phyloP scores from a whole-genome alignment of 1,140 invertebrate species.

The Heliconius melpomene region DNA sequence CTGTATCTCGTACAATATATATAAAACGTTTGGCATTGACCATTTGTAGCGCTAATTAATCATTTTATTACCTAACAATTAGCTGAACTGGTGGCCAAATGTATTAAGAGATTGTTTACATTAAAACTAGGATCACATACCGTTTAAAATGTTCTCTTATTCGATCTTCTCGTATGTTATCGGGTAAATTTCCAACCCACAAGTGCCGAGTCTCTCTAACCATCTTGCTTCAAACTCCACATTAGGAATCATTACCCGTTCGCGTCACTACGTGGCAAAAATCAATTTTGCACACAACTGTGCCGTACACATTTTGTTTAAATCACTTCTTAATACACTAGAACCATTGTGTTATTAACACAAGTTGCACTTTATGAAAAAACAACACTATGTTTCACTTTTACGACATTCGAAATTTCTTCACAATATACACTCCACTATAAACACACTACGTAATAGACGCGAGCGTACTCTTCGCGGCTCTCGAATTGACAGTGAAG shows the following conservation, averaged over 20 bases:
- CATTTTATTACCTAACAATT: neutral
- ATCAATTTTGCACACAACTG: slow-evolving; percentile 80
- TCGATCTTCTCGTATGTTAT: slow-evolving; percentile 97
- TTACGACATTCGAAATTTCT: slow-evolving; percentile 78
- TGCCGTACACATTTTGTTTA: slow-evolving; percentile 78
- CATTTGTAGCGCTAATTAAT: neutral
- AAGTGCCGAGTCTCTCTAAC: slow-evolving; percentile 99
- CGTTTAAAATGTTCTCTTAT: slow-evolving; percentile 98
- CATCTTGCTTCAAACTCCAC: slow-evolving; percentile 90
- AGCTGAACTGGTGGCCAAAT: neutral
- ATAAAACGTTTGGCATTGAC: neutral
- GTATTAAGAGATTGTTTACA: neutral
- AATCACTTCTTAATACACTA: slow-evolving; percentile 71
- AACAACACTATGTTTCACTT: slow-evolving; percentile 78
- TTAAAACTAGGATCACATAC: slow-evolving; percentile 80
- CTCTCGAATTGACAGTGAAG: slow-evolving; percentile 81
- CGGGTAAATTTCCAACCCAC: slow-evolving; percentile 99
- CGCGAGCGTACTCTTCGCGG: slow-evolving; percentile 79
- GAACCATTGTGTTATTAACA: slow-evolving; percentile 67
- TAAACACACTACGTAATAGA: slow-evolving; percentile 81
- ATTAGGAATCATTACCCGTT: slow-evolving; percentile 82
- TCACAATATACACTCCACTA: slow-evolving; percentile 79
- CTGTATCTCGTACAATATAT: neutral
- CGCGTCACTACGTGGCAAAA: slow-evolving; percentile 81
- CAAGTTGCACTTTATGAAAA: slow-evolving; percentile 67